phyloP scores from a whole-genome alignment of 2,113 vertebrate genomes.

The Sarotherodon lohbergeri region DNA sequence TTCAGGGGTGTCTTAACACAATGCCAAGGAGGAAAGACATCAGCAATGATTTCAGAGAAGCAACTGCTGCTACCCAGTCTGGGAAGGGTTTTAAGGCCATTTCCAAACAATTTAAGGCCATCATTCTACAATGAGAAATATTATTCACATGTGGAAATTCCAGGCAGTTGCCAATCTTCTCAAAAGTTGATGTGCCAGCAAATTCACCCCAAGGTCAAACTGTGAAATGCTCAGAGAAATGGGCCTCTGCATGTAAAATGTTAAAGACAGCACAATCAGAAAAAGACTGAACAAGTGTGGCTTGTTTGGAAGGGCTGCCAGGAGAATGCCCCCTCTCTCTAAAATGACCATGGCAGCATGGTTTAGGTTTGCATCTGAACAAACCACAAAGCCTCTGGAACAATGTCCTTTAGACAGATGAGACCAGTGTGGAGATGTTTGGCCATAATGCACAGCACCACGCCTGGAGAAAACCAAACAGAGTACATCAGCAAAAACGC shows the following conservation, averaged over 20 bases:
- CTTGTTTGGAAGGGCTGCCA: background rate
- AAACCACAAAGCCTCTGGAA: background rate
- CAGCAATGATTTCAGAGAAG: background rate
- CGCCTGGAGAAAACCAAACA: too few relatives aligned
- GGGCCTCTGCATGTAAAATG: background rate
- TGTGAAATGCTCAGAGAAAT: background rate
- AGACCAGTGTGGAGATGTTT: background rate
- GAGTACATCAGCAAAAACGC: too few relatives aligned
- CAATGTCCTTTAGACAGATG: background rate
- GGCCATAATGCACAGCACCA: background rate
- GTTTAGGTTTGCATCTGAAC: background rate
- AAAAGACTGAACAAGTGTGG: background rate
- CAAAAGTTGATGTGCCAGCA: background rate
- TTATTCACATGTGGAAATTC: background rate
- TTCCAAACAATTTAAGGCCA: background rate
- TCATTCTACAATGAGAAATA: background rate
- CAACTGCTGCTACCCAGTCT: background rate
- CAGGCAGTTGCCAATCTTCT: background rate
- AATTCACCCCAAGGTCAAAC: background rate
- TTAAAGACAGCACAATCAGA: background rate
- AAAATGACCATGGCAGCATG: too few relatives aligned
- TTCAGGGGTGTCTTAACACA: background rate
- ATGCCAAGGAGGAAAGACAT: background rate
- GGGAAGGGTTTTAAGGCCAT: background rate
- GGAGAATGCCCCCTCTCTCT: too few relatives aligned